These are phyloP conservation scores for Oreortyx pictus DNA, from an alignment of 2,797 vertebrate species.

Conservation along the genomic window DNA sequence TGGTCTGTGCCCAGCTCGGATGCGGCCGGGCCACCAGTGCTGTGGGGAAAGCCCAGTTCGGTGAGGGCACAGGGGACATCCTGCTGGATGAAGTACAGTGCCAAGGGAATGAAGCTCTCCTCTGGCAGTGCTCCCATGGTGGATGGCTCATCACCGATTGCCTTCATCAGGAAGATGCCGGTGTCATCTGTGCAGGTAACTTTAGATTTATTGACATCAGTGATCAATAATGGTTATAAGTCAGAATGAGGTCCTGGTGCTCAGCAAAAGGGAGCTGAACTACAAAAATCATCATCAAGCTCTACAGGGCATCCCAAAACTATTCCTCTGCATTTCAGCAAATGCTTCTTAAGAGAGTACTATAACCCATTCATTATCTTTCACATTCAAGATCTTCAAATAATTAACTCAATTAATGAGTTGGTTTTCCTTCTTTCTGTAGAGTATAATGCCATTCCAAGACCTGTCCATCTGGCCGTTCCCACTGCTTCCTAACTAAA, in stretches of 20 bases:
- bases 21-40: background rate
- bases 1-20: slow-evolving; percentile 4
- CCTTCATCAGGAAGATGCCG: background rate
- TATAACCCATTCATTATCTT: background rate
- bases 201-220: background rate
- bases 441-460: background rate
- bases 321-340: background rate
- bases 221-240: background rate
- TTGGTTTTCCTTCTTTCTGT: background rate
- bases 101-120: rapidly evolving
- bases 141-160: background rate
- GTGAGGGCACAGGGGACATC: background rate
- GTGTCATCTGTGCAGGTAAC: background rate
- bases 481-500: background rate
- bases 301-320: background rate
- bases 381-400: background rate
- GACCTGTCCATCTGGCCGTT: background rate
- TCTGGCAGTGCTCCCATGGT: background rate
- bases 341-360: background rate
- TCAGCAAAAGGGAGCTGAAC: background rate
- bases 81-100: background rate
- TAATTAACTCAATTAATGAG: background rate
- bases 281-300: background rate
- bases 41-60: background rate
- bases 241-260: background rate